Evolutionary conservation across 2,113 vertebrate genomes (phyloP), one percentile per base, ranked within the genome.

Genomic region (Xiphorhynchus elegans): DNA sequence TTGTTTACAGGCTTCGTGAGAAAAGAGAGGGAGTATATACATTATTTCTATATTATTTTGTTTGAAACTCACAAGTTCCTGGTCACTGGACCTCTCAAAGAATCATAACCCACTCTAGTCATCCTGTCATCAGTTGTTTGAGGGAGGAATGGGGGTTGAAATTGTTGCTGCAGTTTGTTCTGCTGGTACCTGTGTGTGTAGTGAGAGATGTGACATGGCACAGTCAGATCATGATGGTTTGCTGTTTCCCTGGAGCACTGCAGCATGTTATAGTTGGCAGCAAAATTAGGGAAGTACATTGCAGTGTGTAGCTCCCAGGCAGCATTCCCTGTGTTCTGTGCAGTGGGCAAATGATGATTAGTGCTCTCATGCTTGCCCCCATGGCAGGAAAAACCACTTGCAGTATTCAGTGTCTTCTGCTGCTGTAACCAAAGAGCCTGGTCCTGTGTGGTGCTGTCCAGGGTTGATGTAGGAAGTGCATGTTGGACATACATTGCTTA

Each of bases 231-330:
- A 21, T 6, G 25, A 29, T 6, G 2, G 59, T 42, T 88, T 53
- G 78, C 76, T 74, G 8, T 67, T 74, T 77, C 75, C 81, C 75
- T 47, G 75, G 59, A 58, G 93, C 90, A 72, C 67, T 91, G 95
- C 84, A 78, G 81, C 60, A 1, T 52, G 44, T 80, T 69, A n/a
- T 1, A 55, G 46, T 11, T 68, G 84, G 83, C 87, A 79, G 85
- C 67, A 74, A 74, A 55, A 25, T 11, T n/a, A 40, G 50, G 46
- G 44, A 24, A 20, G 29, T 75, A 21, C n/a, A 6, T 29, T 44
- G 55, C 75, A 55, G 47, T 8, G 20, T 52, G n/a, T 66, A 18
- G 14, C 88, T 92, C 39, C 52, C 58, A 66, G 82, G 84, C 53
- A 76, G 11, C 42, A 10, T 89, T 89, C 80, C 59, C 58, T 31